Conservation (phyloP, 2,888 invertebrate species). For the Dastarcus helophoroides region DNA sequence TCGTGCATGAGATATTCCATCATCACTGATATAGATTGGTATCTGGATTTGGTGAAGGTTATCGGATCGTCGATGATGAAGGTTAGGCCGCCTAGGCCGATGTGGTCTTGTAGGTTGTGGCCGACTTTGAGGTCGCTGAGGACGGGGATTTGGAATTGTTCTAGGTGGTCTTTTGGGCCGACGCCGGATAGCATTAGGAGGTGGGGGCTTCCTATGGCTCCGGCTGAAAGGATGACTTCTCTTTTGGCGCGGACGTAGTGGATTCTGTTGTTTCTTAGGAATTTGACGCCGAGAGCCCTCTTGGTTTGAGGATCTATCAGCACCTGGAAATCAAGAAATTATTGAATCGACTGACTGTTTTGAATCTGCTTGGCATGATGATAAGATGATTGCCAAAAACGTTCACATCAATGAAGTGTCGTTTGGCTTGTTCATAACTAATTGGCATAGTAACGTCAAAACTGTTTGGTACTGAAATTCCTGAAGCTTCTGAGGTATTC, state of each 20-base stretch:
- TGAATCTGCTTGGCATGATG: too few species aligned
- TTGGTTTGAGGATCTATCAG: slow-evolving; percentile 54
- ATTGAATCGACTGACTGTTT: too few species aligned
- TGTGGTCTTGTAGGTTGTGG: slow-evolving; percentile 78
- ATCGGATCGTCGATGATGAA: slow-evolving; percentile 73
- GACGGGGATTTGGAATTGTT: slow-evolving; percentile 60
- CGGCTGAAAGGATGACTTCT: slow-evolving; percentile 77
- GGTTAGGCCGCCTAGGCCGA: slow-evolving; percentile 74
- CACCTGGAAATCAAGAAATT: too few species aligned
- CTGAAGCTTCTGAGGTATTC: too few species aligned
- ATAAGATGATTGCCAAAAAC: too few species aligned
- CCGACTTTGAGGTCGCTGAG: slow-evolving; percentile 68
- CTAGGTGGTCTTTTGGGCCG: slow-evolving; percentile 66
- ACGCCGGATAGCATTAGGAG: slow-evolving; percentile 85
- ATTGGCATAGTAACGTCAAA: too few species aligned
- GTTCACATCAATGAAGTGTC: too few species aligned
- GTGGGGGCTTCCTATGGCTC: slow-evolving; percentile 81
- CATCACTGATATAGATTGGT: slow-evolving; percentile 63
- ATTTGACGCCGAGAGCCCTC: slow-evolving; percentile 66
- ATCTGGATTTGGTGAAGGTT: slow-evolving; percentile 64
- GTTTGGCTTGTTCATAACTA: too few species aligned
- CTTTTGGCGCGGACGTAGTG: slow-evolving; percentile 59
- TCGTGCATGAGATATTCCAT: slow-evolving; percentile 74
- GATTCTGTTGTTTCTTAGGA: slow-evolving; percentile 51
- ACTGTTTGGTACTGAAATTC: too few species aligned